Evolutionary conservation across 2,888 invertebrate species (phyloP).

Genomic region (Cryptophagus acutangulus): DNA sequence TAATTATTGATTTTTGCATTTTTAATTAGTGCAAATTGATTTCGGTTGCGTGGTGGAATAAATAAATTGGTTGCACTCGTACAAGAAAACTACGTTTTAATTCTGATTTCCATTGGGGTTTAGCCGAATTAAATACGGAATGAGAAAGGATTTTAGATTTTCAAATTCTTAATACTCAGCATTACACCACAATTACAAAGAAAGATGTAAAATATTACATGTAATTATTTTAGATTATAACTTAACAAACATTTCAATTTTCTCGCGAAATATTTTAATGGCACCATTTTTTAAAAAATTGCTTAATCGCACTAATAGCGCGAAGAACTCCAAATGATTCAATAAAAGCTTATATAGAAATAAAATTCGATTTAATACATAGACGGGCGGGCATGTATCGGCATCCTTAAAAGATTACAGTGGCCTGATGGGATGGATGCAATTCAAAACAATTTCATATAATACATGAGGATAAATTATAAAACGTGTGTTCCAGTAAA

Average conservation of each 20-base stretch:
- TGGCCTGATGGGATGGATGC: too few relatives aligned
- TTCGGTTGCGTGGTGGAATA: constrained; percentile 32
- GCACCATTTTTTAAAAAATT: too few relatives aligned
- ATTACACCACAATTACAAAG: constrained; percentile 40
- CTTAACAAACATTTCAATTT: constrained; percentile 32
- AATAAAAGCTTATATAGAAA: too few relatives aligned
- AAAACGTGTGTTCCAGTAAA: too few relatives aligned
- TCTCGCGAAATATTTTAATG: too few relatives aligned
- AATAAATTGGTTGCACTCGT: constrained; percentile 20
- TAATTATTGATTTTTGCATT: constrained; percentile 4
- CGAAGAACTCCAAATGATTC: too few relatives aligned
- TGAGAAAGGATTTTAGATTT: constrained; percentile 48
- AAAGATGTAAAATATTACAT: constrained; percentile 40
- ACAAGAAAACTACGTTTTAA: constrained; percentile 48
- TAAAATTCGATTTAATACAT: too few relatives aligned
- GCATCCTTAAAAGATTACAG: too few relatives aligned
- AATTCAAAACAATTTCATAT: too few relatives aligned
- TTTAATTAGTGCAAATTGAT: background rate
- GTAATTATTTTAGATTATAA: constrained; percentile 42
- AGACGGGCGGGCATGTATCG: too few relatives aligned
- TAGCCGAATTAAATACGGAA: constrained; percentile 46
- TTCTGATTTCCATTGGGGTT: constrained; percentile 49
- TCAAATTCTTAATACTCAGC: constrained; percentile 44
- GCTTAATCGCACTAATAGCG: too few relatives aligned
- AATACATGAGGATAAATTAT: too few relatives aligned